Conservation (phyloP, 2,888 invertebrate genomes). For the Leuctra nigra region DNA sequence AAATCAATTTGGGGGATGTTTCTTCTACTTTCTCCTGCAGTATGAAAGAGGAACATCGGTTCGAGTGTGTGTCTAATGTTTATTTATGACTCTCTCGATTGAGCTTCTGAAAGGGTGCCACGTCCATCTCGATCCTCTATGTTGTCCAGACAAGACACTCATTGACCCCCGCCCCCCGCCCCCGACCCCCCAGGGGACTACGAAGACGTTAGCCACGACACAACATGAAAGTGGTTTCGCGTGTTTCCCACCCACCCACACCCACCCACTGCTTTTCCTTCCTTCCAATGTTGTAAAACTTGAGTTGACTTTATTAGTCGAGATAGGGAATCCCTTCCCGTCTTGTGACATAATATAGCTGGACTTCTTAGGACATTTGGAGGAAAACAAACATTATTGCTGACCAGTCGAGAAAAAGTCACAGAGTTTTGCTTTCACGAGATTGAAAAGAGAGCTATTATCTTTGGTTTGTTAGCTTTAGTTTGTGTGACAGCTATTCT, state of each 20-base stretch:
- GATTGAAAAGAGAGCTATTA: neutral
- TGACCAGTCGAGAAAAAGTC: slow-evolving; percentile 1
- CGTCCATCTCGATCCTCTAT: neutral
- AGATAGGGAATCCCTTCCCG: neutral
- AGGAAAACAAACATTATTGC: slow-evolving; percentile 8
- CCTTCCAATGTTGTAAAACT: slow-evolving; percentile 2
- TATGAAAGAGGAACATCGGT: too few relatives aligned
- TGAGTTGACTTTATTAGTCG: slow-evolving; percentile 7
- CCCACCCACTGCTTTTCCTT: neutral
- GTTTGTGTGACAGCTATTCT: too few relatives aligned
- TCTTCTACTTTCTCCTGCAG: too few relatives aligned
- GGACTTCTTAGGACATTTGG: too few relatives aligned
- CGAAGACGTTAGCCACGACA: neutral
- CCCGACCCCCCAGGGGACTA: neutral
- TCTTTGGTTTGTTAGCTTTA: neutral
- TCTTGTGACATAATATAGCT: too few relatives aligned
- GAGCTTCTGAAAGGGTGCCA: neutral
- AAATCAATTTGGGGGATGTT: too few relatives aligned
- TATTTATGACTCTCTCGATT: slow-evolving; percentile 1
- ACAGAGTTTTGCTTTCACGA: neutral
- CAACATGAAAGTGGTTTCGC: slow-evolving; percentile 5
- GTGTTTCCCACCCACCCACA: neutral
- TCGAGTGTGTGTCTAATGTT: slow-evolving; percentile 5
- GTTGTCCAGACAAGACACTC: slow-evolving; percentile 1
- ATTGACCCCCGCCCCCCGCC: neutral